Percentiles rank a stretch among this genome's conserved stretches.
These are phyloP conservation scores for Amblyteles armatorius DNA, from an alignment of 2,888 invertebrate species.

Conservation along the genomic window DNA sequence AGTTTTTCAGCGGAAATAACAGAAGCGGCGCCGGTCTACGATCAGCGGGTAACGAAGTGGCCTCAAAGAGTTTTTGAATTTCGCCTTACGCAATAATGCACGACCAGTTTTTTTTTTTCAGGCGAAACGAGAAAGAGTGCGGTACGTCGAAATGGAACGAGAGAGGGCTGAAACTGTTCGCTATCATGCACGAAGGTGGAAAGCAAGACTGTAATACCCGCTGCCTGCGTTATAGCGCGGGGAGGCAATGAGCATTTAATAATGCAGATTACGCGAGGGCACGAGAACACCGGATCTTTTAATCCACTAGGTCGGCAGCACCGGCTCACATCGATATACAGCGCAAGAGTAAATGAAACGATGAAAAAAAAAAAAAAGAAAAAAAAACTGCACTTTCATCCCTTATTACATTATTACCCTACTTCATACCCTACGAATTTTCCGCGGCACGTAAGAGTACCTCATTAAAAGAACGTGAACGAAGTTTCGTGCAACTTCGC, in stretches of 20 bases:
- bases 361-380: not conserved
- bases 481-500: not conserved
- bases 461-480: not conserved
- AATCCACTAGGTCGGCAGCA: conserved; percentile 22
- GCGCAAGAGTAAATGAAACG: not conserved
- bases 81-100: conserved; percentile 34
- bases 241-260: conserved; percentile 35
- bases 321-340: conserved; percentile 8
- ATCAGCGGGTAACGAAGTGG: conserved; percentile 7
- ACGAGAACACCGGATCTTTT: conserved; percentile 46
- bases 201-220: conserved; percentile 12
- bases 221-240: not conserved
- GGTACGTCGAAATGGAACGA: not conserved
- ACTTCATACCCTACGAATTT: not conserved
- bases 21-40: not conserved
- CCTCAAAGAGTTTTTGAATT: conserved; percentile 19
- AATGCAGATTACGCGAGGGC: conserved; percentile 50
- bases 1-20: not conserved
- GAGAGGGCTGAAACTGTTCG: conserved; percentile 22
- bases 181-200: conserved; percentile 37
- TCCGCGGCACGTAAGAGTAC: not conserved
- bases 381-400: not conserved
- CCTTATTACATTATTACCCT: not conserved
- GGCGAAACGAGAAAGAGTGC: not conserved
- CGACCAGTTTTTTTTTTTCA: not conserved